A percentile compares a stretch with the other conserved stretches of the same genome.
Evolutionary conservation across 2,797 vertebrate species (phyloP).

Genomic region (Rhynchonycteris naso): DNA sequence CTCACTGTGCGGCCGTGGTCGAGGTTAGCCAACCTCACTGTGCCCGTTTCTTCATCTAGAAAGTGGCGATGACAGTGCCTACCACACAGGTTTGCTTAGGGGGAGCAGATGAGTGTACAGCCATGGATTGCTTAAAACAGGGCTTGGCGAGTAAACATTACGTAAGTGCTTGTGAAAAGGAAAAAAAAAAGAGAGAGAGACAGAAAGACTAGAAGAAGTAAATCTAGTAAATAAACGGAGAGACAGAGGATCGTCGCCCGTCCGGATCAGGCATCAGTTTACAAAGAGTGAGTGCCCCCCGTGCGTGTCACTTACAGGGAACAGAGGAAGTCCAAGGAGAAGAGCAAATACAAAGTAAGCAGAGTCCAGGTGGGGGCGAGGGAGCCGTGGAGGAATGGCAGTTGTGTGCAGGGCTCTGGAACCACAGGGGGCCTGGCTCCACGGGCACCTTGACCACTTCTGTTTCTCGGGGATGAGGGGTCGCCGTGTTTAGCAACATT

Average conservation of each 20-base stretch:
- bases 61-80: not conserved
- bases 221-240: not conserved
- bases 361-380: no score
- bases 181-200: not conserved
- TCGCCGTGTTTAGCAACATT: no score
- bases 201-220: not conserved
- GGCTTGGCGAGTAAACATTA: not conserved
- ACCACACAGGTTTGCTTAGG: not conserved
- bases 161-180: not conserved
- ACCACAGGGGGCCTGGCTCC: not conserved
- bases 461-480: not conserved
- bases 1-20: not conserved
- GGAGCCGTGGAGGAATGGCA: no score
- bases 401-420: rapidly evolving
- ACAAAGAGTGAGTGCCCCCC: not conserved
- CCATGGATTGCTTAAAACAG: not conserved
- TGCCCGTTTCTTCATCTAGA: not conserved
- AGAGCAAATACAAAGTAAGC: not conserved
- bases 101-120: not conserved
- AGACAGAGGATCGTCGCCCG: not conserved
- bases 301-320: not conserved
- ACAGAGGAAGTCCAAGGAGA: not conserved
- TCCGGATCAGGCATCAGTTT: not conserved
- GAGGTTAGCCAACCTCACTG: not conserved
- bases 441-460: rapidly evolving